A percentile compares a stretch with the other conserved stretches of the same genome.
Conservation (phyloP, 2,888 invertebrate genomes). For the Oligia strigilis region DNA sequence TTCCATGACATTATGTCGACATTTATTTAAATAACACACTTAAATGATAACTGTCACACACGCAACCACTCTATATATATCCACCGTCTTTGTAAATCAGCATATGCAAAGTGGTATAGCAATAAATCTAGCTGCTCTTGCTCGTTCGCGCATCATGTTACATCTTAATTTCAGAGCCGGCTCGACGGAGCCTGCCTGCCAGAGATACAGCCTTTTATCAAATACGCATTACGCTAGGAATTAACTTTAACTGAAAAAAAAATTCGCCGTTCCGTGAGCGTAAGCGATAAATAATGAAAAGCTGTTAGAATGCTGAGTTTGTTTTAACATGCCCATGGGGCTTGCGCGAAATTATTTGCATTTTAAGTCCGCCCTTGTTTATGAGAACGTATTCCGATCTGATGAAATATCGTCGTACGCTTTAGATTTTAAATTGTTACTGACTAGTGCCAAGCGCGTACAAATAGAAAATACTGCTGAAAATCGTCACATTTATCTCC, state of each 20-base stretch:
- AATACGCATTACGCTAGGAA: slow-evolving; percentile 90
- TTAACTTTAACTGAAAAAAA: slow-evolving; percentile 87
- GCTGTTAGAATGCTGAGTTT: slow-evolving; percentile 88
- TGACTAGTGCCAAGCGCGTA: slow-evolving; percentile 65
- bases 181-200: slow-evolving; percentile 89
- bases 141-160: slow-evolving; percentile 92
- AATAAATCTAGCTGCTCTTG: slow-evolving; percentile 91
- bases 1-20: slow-evolving; percentile 26
- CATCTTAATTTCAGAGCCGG: slow-evolving; percentile 91
- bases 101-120: slow-evolving; percentile 91
- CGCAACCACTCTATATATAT: slow-evolving; percentile 75
- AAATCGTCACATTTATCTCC: slow-evolving; percentile 64
- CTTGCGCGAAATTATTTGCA: slow-evolving; percentile 86
- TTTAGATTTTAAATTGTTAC: slow-evolving; percentile 65
- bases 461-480: slow-evolving; percentile 56
- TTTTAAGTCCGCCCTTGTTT: slow-evolving; percentile 86
- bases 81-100: slow-evolving; percentile 90
- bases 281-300: slow-evolving; percentile 87
- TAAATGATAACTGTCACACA: slow-evolving; percentile 71
- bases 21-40: slow-evolving; percentile 65
- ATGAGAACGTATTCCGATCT: slow-evolving; percentile 80
- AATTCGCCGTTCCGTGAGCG: slow-evolving; percentile 83
- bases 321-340: slow-evolving; percentile 88
- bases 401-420: slow-evolving; percentile 73
- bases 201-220: slow-evolving; percentile 90